These are phyloP conservation scores for Cephus pygmeus DNA, from an alignment of 2,888 invertebrate genomes.

Conservation along the genomic window DNA sequence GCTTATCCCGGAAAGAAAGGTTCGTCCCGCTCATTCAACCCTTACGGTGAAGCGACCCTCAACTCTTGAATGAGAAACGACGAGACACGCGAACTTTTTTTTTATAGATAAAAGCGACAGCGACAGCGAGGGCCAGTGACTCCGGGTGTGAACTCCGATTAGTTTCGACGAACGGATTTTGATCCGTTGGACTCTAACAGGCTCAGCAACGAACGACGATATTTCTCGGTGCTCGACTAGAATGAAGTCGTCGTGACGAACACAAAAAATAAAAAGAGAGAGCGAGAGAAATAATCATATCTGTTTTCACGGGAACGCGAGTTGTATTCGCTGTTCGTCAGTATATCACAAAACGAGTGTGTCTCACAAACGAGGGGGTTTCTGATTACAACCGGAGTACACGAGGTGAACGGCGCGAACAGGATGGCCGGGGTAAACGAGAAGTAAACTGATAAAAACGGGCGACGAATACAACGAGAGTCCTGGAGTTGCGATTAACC, in stretches of 20 bases:
- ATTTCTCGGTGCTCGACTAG: too few species aligned
- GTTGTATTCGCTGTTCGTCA: too few species aligned
- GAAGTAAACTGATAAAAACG: too few species aligned
- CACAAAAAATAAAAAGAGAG: neutral
- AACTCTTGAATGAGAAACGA: neutral
- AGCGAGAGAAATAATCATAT: conserved; percentile 12
- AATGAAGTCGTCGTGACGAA: too few species aligned
- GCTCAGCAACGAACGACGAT: too few species aligned
- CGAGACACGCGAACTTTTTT: conserved; percentile 28
- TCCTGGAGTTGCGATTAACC: conserved; percentile 21
- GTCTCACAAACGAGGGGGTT: too few species aligned
- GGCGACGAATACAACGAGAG: conserved; percentile 16
- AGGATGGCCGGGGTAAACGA: too few species aligned
- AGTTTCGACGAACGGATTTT: neutral
- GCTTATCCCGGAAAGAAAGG: conserved; percentile 97
- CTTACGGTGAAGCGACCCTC: neutral
- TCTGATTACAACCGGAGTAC: too few species aligned
- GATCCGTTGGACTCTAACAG: conserved; percentile 8
- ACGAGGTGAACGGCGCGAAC: too few species aligned
- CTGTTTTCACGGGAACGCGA: conserved; percentile 1
- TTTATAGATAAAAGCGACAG: conserved; percentile 92
- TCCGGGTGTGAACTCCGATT: conserved; percentile 23
- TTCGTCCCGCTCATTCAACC: conserved; percentile 63
- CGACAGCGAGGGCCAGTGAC: conserved; percentile 92
- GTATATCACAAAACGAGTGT: too few species aligned